Conservation (phyloP, 2,113 vertebrate species). For the Porphyrio hochstetteri region DNA sequence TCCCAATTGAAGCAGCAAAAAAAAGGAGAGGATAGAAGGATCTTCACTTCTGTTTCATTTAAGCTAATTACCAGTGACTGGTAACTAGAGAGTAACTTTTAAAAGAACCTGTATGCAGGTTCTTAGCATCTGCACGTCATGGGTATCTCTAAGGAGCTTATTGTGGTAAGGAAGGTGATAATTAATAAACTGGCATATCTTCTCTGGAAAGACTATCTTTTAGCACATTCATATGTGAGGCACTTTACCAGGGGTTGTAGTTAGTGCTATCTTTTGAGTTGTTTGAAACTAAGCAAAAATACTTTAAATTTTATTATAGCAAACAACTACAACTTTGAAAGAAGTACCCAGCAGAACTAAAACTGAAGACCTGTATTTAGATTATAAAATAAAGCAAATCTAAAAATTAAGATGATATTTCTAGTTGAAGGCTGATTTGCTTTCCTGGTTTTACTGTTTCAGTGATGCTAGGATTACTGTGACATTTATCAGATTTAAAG, state of each 20-base stretch:
- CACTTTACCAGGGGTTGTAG: background rate
- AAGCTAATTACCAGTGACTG: background rate
- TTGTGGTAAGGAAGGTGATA: background rate
- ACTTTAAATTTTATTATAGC: background rate
- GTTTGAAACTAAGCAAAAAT: background rate
- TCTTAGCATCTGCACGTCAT: background rate
- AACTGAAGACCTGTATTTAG: background rate
- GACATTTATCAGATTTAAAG: background rate
- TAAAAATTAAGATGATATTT: background rate
- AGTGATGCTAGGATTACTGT: background rate
- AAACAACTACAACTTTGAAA: background rate
- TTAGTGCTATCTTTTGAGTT: background rate
- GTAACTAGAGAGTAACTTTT: background rate
- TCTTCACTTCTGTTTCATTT: conserved; percentile 10
- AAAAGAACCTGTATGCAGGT: background rate
- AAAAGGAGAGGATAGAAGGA: background rate
- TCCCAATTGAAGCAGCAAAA: conserved; percentile 13
- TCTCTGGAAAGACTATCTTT: background rate
- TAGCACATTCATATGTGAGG: background rate
- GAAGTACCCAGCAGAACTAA: background rate
- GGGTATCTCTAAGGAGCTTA: background rate
- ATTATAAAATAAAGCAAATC: background rate
- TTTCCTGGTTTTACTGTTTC: background rate
- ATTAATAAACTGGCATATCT: background rate
- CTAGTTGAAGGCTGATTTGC: background rate